phyloP scores from a whole-genome alignment of 2,888 invertebrate genomes.

The Cephus spinipes region DNA sequence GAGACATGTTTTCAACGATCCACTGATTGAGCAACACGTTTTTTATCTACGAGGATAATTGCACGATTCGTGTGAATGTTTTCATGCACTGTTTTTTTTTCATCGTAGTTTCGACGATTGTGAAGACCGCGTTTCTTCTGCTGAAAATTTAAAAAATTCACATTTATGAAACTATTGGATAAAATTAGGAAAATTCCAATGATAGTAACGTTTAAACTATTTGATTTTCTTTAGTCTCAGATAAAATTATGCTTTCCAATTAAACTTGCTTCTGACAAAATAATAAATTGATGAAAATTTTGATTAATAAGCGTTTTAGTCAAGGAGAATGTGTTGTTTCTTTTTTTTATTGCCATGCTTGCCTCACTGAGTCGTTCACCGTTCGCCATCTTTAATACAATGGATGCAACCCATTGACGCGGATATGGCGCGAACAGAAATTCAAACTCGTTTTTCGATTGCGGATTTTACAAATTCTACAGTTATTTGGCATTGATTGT shows the following conservation, averaged over 20 bases:
- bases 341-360: not conserved
- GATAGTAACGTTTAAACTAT: too few relatives aligned
- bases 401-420: not conserved
- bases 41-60: not conserved
- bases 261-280: not conserved
- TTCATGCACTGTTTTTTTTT: not conserved
- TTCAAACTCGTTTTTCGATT: not conserved
- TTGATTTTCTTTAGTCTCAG: not conserved
- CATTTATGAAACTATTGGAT: too few relatives aligned
- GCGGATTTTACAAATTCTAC: not conserved
- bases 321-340: not conserved
- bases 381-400: not conserved
- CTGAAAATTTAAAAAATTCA: too few relatives aligned
- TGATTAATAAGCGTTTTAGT: not conserved
- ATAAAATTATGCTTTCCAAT: not conserved
- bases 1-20: too few relatives aligned
- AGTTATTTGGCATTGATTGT: not conserved
- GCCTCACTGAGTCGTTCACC: not conserved
- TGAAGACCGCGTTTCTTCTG: too few relatives aligned
- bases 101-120: too few relatives aligned
- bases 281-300: not conserved
- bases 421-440: not conserved
- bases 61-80: not conserved
- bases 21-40: not conserved
- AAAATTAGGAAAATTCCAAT: too few relatives aligned